Conservation (phyloP, 2,888 invertebrate species). For the Automeris io region DNA sequence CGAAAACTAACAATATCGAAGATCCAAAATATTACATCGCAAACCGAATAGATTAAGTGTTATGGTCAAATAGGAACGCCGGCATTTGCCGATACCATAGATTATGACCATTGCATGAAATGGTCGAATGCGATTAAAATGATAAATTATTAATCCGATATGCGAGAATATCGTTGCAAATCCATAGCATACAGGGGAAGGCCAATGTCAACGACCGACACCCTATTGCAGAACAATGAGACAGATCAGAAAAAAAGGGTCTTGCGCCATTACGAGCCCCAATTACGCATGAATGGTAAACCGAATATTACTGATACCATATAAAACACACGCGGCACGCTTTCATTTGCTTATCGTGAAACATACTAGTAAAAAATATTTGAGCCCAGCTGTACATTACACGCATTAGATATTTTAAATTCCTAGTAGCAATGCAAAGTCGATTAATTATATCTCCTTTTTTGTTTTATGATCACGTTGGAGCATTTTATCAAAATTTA, state of each 20-base stretch:
- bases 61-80: conserved; percentile 25
- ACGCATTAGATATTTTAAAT: no score
- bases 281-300: conserved; percentile 62
- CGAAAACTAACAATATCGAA: no score
- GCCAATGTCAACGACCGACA: conserved; percentile 72
- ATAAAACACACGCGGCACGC: conserved; percentile 41
- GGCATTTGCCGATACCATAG: conserved; percentile 24
- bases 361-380: conserved; percentile 25
- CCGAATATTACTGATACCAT: conserved; percentile 44
- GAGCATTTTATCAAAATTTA: no score
- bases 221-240: conserved; percentile 63
- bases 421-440: no score
- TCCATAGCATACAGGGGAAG: conserved; percentile 57
- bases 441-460: no score
- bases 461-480: no score
- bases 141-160: conserved; percentile 62
- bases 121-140: conserved; percentile 49
- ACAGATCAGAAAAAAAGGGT: conserved; percentile 60
- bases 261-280: conserved; percentile 56
- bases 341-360: conserved; percentile 22
- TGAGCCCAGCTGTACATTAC: background rate
- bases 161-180: conserved; percentile 60
- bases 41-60: conserved; percentile 1
- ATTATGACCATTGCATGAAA: conserved; percentile 34
- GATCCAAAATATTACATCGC: background rate